A percentile compares a stretch with the other conserved stretches of the same genome.
Conservation (phyloP, 2,113 vertebrate species). For the Vulpes ferrilata region DNA sequence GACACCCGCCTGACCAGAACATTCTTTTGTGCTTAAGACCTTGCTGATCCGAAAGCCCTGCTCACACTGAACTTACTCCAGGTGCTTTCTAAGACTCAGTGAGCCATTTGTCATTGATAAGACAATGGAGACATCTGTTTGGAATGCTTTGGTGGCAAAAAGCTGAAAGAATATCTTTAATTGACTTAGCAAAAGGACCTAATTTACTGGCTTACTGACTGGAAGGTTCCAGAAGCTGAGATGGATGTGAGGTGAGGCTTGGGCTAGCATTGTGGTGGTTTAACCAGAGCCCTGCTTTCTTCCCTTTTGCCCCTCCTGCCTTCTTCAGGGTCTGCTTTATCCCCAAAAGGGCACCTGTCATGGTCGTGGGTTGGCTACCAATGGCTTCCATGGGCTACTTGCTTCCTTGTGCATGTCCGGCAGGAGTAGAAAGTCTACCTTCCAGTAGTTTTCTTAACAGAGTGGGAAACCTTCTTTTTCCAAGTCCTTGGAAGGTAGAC, state of each 20-base stretch:
- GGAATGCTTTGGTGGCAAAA: background rate
- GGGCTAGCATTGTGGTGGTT: background rate
- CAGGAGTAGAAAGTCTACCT: background rate
- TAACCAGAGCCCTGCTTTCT: background rate
- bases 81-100: background rate
- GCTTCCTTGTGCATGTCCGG: background rate
- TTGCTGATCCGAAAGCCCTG: background rate
- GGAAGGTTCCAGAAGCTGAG: background rate
- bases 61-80: background rate
- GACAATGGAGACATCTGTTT: background rate
- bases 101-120: background rate
- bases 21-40: background rate
- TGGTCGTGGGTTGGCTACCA: background rate
- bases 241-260: background rate
- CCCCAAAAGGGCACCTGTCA: too few relatives aligned
- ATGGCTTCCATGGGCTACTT: background rate
- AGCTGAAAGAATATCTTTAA: background rate
- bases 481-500: background rate
- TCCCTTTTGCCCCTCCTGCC: background rate
- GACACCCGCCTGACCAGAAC: fast-evolving
- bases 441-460: background rate
- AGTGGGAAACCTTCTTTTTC: background rate
- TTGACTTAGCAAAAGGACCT: background rate
- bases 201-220: background rate
- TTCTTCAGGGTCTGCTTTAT: background rate